These are phyloP conservation scores for Gari tellinella DNA, from an alignment of 2,888 invertebrate species.

Conservation along the genomic window DNA sequence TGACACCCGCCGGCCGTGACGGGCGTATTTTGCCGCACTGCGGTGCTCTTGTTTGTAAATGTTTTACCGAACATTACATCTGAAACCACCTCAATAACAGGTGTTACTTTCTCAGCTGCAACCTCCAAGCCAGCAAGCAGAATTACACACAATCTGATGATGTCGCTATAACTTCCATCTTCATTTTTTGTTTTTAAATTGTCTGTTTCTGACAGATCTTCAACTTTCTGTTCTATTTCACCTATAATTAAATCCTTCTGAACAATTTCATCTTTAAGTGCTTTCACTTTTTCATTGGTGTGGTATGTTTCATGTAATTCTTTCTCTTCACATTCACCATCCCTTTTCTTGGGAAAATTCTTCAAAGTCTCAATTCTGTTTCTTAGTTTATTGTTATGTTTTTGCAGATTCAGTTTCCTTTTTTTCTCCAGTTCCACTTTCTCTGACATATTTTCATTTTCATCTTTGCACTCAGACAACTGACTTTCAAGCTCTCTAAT, in stretches of 20 bases:
- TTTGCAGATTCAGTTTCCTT: no score
- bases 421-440: no score
- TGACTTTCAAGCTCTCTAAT: no score
- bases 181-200: background rate
- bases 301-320: background rate
- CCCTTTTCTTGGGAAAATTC: no score
- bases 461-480: no score
- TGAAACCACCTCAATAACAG: background rate
- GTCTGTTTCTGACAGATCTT: background rate
- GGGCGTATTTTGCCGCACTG: no score
- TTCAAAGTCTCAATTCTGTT: no score
- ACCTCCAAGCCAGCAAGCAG: background rate
- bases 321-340: no score
- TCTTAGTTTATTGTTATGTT: no score
- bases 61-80: background rate
- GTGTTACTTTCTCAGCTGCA: background rate
- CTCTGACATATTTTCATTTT: no score
- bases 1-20: no score
- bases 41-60: no score
- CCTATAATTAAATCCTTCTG: background rate
- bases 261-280: background rate
- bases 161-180: background rate
- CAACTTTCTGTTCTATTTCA: background rate
- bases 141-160: background rate
- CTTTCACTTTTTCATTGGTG: background rate